phyloP scores from a whole-genome alignment of 2,797 vertebrate genomes.

The Champsocephalus esox region DNA sequence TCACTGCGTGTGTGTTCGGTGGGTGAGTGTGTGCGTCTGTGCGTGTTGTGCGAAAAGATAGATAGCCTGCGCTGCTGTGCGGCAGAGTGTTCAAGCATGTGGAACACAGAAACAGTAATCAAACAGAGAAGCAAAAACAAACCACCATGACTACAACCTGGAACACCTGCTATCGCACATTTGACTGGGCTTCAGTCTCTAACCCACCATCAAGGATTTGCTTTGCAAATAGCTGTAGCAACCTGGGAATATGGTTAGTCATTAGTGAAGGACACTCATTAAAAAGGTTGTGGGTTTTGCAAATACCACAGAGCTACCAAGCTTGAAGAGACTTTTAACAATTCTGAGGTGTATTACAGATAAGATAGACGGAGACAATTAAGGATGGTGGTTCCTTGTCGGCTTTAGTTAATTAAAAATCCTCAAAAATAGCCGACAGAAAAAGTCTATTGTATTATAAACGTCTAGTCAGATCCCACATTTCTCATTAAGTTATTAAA shows the following conservation, averaged over 20 bases:
- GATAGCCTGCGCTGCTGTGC: slow-evolving; percentile 52
- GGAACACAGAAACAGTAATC: slow-evolving; percentile 71
- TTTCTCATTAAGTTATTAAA: slow-evolving; percentile 1
- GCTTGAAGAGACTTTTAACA: slow-evolving; percentile 32
- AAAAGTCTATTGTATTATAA: not conserved
- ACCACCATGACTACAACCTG: slow-evolving; percentile 57
- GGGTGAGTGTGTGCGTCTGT: slow-evolving; percentile 1
- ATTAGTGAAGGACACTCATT: slow-evolving; percentile 68
- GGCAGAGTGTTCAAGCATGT: slow-evolving; percentile 67
- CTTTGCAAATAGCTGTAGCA: slow-evolving; percentile 54
- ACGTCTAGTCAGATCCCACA: not conserved
- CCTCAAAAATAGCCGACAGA: not conserved
- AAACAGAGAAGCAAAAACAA: slow-evolving; percentile 71
- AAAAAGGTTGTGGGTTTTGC: slow-evolving; percentile 44
- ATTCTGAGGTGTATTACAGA: slow-evolving; percentile 17
- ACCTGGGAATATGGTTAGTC: slow-evolving; percentile 56
- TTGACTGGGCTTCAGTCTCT: slow-evolving; percentile 50
- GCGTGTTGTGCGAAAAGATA: slow-evolving; percentile 34
- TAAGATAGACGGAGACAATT: slow-evolving; percentile 7
- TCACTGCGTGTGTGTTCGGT: slow-evolving; percentile 14
- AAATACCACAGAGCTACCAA: slow-evolving; percentile 39
- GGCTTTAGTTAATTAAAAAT: slow-evolving; percentile 20
- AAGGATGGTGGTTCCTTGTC: not conserved
- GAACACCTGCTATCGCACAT: slow-evolving; percentile 72
- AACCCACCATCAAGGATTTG: slow-evolving; percentile 50